phyloP scores from a whole-genome alignment of 2,797 vertebrate genomes.

The Natrix natrix region DNA sequence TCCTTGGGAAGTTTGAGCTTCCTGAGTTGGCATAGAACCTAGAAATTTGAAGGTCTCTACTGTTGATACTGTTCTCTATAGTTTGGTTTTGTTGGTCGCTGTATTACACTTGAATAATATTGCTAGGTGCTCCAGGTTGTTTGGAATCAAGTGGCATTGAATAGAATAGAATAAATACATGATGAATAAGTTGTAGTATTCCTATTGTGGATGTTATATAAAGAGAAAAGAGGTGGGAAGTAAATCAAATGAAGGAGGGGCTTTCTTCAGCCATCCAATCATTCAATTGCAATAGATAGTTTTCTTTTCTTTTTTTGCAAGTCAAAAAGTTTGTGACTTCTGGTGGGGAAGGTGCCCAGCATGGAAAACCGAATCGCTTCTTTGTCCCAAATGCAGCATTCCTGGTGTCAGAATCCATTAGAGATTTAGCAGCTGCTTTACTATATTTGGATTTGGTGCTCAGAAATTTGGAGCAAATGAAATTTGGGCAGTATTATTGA shows the following conservation, averaged over 20 bases:
- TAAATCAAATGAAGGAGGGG: neutral
- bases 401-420: neutral
- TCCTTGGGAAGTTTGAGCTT: no score
- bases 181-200: neutral
- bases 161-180: neutral
- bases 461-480: neutral
- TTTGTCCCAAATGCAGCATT: neutral
- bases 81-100: neutral
- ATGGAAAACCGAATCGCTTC: neutral
- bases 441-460: neutral
- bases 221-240: neutral
- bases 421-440: neutral
- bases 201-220: neutral
- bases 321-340: neutral
- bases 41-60: no score
- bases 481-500: neutral
- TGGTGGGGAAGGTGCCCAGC: neutral
- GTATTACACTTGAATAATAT: neutral
- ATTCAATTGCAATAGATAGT: neutral
- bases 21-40: no score
- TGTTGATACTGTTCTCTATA: no score
- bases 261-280: neutral
- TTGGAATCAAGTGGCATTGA: neutral
- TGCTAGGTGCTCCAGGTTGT: neutral
- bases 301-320: neutral